Evolutionary conservation across 2,888 invertebrate species (phyloP).

Genomic region (Drosophila paranaensis): DNA sequence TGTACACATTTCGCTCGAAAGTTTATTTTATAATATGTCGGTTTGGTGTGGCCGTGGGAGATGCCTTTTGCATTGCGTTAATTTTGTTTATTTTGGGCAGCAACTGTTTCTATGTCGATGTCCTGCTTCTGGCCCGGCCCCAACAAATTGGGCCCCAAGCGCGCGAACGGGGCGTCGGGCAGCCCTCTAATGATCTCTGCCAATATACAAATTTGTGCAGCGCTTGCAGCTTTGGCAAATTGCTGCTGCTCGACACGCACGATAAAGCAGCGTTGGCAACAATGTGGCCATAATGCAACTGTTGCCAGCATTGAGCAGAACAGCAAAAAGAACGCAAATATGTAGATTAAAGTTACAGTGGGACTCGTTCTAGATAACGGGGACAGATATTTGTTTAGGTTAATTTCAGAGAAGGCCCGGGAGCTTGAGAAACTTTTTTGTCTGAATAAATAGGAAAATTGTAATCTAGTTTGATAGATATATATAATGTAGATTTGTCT

Average conservation of each 20-base stretch:
- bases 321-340: slow-evolving; percentile 5
- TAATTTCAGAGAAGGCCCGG: too few species aligned
- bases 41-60: slow-evolving; percentile 52
- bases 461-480: too few species aligned
- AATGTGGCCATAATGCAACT: slow-evolving; percentile 36
- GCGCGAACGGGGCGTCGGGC: slow-evolving; percentile 9
- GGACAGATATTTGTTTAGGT: not conserved
- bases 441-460: too few species aligned
- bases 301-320: slow-evolving; percentile 30
- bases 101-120: slow-evolving; percentile 27
- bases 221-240: slow-evolving; percentile 52
- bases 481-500: too few species aligned
- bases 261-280: slow-evolving; percentile 46
- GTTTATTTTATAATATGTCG: slow-evolving; percentile 75
- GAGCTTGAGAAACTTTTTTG: not conserved
- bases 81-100: slow-evolving; percentile 70
- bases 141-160: slow-evolving; percentile 60
- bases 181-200: slow-evolving; percentile 48
- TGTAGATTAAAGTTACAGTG: not conserved
- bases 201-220: slow-evolving; percentile 50
- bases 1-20: slow-evolving; percentile 40
- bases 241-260: slow-evolving; percentile 53
- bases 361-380: too few species aligned
- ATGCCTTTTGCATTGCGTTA: slow-evolving; percentile 68
- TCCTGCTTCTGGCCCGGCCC: slow-evolving; percentile 26